phyloP scores from a whole-genome alignment of 1,140 invertebrate genomes.

The Philotrypesis tridentata region DNA sequence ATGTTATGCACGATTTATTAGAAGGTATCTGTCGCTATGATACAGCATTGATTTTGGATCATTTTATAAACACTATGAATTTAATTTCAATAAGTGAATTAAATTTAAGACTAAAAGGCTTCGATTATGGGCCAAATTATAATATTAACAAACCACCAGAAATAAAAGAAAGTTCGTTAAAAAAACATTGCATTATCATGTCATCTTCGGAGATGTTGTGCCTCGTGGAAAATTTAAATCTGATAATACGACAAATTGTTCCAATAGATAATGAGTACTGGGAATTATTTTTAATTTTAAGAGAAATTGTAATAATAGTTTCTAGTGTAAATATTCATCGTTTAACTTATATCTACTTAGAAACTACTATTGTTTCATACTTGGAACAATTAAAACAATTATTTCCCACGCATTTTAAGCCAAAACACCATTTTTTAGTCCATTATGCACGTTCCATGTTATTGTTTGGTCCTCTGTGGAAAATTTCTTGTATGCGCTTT shows the following conservation, averaged over 20 bases:
- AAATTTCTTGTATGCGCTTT: background rate
- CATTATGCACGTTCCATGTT: background rate
- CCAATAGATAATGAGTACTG: background rate
- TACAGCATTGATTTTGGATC: conserved; percentile 55
- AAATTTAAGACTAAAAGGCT: background rate
- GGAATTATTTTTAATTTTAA: conserved; percentile 7
- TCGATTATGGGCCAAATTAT: background rate
- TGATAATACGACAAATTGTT: background rate
- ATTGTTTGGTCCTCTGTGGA: background rate
- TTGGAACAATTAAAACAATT: background rate
- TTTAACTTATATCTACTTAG: background rate
- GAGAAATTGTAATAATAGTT: background rate
- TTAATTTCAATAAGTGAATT: background rate
- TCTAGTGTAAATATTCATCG: background rate
- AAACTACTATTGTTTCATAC: background rate
- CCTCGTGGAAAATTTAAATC: background rate
- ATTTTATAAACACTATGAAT: background rate
- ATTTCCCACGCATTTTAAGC: background rate
- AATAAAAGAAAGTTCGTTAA: background rate
- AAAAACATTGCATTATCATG: background rate
- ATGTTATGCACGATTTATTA: conserved; percentile 62
- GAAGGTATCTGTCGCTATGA: conserved; percentile 59
- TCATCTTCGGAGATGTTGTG: background rate
- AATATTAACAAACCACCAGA: background rate
- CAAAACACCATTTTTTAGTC: conserved; percentile 4